phyloP scores from a whole-genome alignment of 2,797 vertebrate genomes.

The Hirundo rustica region DNA sequence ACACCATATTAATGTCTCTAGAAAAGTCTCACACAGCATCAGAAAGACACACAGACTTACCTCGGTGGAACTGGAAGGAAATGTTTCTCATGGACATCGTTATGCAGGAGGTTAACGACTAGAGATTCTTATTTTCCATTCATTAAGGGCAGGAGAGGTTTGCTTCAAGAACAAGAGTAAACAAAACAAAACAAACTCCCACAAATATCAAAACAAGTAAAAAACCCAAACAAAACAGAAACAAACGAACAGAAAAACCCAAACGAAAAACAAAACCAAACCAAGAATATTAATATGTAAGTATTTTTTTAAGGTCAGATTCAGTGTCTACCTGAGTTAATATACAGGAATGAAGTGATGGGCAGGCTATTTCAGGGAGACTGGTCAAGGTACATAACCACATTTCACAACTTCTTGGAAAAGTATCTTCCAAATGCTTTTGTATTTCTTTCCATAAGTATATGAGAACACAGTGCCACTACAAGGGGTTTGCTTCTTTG shows the following conservation, averaged over 20 bases:
- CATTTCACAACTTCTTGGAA: neutral
- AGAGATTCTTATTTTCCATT: neutral
- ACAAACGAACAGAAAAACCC: neutral
- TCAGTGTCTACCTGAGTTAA: neutral
- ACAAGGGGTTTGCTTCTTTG: neutral
- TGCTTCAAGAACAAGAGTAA: neutral
- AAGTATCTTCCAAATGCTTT: neutral
- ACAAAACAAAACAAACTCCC: neutral
- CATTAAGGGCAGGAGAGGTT: neutral
- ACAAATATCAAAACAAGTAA: neutral
- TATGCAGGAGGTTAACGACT: neutral
- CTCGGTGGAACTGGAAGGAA: neutral
- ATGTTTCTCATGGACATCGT: neutral
- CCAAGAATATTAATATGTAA: neutral
- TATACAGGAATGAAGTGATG: neutral
- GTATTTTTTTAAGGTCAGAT: neutral
- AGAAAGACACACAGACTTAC: neutral
- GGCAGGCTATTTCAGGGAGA: neutral
- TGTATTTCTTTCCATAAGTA: neutral
- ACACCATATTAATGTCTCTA: neutral
- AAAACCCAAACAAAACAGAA: neutral
- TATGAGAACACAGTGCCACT: neutral
- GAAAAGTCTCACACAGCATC: neutral
- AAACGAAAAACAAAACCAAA: neutral
- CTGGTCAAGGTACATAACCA: neutral